Conservation (phyloP, 2,113 vertebrate species). For the Anas platyrhynchos region DNA sequence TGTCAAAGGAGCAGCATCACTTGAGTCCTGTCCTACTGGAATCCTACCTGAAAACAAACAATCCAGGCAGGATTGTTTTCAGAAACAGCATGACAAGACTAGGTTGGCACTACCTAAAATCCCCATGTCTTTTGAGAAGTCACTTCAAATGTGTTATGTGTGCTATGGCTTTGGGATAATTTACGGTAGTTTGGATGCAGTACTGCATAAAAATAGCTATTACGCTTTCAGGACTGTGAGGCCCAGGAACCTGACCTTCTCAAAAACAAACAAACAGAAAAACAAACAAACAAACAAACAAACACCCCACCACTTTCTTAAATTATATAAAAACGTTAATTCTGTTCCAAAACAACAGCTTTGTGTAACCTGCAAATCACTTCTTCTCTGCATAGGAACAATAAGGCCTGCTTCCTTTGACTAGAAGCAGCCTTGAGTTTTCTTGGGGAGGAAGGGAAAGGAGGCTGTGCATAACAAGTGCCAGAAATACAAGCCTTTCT, state of each 20-base stretch:
- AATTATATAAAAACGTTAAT: not conserved
- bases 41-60: too few species aligned
- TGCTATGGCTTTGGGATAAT: not conserved
- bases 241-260: not conserved
- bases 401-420: not conserved
- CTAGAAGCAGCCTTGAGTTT: not conserved
- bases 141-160: not conserved
- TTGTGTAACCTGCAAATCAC: not conserved
- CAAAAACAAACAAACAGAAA: not conserved
- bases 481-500: not conserved
- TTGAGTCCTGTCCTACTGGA: not conserved
- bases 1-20: not conserved
- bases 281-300: too few species aligned
- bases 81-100: not conserved
- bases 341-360: not conserved
- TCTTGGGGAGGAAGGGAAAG: not conserved
- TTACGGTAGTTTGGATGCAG: not conserved
- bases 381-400: not conserved
- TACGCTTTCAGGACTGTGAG: not conserved
- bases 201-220: not conserved
- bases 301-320: not conserved
- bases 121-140: not conserved
- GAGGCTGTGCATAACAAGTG: not conserved
- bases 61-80: not conserved
- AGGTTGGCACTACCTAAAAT: not conserved